Conservation (phyloP, 2,113 vertebrate species). For the Coreoperca whiteheadi region DNA sequence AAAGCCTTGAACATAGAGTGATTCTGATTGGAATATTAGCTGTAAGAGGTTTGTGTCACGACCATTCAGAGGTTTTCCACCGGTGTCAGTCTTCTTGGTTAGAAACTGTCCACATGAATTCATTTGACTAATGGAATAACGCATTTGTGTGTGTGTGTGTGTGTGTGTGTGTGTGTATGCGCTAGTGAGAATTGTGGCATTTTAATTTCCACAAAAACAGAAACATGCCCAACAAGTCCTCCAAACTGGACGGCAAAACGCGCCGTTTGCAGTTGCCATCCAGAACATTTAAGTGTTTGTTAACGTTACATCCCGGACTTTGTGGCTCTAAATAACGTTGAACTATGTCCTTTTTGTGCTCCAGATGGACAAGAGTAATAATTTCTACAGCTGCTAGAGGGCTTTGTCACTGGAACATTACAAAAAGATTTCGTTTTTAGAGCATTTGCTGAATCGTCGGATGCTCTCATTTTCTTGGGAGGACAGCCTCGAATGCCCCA, state of each 20-base stretch:
- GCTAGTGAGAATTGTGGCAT: background rate
- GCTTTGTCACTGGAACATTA: background rate
- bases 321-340: background rate
- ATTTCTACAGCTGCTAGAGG: background rate
- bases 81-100: constrained; percentile 23
- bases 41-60: constrained; percentile 21
- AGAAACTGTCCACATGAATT: constrained; percentile 20
- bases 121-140: constrained; percentile 37
- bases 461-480: background rate
- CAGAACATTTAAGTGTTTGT: background rate
- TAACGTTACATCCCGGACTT: background rate
- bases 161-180: accelerated
- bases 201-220: background rate
- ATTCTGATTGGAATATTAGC: constrained; percentile 33
- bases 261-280: no score
- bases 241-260: background rate
- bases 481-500: background rate
- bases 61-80: constrained; percentile 4
- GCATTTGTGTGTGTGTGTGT: background rate
- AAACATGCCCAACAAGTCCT: background rate
- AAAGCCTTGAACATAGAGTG: constrained; percentile 2
- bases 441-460: background rate
- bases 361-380: background rate
- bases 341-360: background rate
- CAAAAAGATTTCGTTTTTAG: no score